Evolutionary conservation across 2,888 invertebrate genomes (phyloP).

Genomic region (Campoplex capitator): DNA sequence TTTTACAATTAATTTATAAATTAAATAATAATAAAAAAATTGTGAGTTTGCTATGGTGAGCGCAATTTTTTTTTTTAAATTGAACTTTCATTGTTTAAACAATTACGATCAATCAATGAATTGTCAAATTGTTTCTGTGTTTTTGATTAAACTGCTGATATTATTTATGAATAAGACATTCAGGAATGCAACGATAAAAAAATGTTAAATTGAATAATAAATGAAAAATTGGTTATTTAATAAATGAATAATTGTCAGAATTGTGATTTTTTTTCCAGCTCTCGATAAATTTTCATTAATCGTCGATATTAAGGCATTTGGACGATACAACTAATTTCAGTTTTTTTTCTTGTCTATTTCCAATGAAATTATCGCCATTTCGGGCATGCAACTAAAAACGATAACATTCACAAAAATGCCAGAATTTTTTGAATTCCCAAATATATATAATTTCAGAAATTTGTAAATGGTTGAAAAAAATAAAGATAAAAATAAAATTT

Average conservation of each 20-base stretch:
- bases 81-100: not conserved
- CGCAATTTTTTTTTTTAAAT: not conserved
- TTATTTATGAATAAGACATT: no score
- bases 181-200: not conserved
- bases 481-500: no score
- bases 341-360: no score
- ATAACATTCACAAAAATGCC: no score
- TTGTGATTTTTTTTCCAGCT: no score
- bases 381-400: no score
- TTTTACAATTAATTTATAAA: not conserved
- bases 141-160: no score
- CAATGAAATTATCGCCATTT: no score
- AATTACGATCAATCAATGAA: not conserved
- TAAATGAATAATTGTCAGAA: not conserved
- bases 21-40: not conserved
- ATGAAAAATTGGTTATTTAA: not conserved
- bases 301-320: not conserved
- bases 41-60: not conserved
- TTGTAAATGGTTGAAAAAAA: no score
- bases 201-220: not conserved
- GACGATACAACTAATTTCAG: no score
- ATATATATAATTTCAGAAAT: no score
- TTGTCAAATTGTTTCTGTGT: not conserved
- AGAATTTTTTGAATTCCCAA: no score
- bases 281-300: not conserved